Evolutionary conservation across 2,888 invertebrate species (phyloP).

Genomic region (Hydraecia micacea): DNA sequence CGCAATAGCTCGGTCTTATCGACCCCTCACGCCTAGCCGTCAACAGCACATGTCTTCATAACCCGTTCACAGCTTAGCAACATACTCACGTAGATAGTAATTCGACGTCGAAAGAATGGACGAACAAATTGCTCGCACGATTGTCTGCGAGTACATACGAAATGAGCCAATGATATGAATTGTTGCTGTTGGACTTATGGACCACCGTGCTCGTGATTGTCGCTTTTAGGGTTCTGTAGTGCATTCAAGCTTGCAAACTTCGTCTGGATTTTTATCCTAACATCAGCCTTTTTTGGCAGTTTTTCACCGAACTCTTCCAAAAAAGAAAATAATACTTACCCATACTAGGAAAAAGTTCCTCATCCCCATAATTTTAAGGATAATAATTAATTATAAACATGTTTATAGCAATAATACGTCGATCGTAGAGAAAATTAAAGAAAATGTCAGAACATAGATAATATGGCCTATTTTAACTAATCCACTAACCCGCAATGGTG

Average conservation of each 20-base stretch:
- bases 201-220: conserved; percentile 63
- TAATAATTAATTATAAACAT: not conserved
- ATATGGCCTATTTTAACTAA: not conserved
- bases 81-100: conserved; percentile 71
- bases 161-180: conserved; percentile 69
- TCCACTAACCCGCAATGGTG: not conserved
- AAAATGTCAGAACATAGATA: not conserved
- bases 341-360: not conserved
- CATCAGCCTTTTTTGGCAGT: not conserved
- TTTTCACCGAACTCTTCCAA: not conserved
- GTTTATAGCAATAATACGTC: not conserved
- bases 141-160: conserved; percentile 64
- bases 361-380: not conserved
- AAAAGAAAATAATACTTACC: not conserved
- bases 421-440: not conserved
- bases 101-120: conserved; percentile 68
- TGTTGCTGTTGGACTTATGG: conserved; percentile 63
- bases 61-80: conserved; percentile 66
- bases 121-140: conserved; percentile 67
- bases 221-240: conserved; percentile 57
- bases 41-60: conserved; percentile 63
- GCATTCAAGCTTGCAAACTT: not conserved
- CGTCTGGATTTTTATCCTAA: too few species aligned
- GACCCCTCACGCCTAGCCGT: conserved; percentile 41
- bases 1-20: conserved; percentile 16